These are phyloP conservation scores for Drosophila koepferae DNA, from an alignment of 2,888 invertebrate genomes.

Conservation along the genomic window DNA sequence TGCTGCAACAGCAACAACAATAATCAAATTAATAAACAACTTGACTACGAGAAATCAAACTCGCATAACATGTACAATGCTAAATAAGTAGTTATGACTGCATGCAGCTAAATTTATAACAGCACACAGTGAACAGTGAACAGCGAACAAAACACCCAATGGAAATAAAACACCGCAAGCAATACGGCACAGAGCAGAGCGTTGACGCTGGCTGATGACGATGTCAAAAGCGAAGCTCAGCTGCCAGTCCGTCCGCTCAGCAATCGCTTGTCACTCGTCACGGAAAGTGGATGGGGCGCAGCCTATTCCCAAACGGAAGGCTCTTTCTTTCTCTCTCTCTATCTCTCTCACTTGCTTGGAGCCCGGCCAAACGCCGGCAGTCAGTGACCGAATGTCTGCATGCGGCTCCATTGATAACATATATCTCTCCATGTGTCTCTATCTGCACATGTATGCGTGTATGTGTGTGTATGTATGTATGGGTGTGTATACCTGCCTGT, in stretches of 20 bases:
- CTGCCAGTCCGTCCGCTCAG: constrained; percentile 8
- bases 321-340: background rate
- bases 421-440: constrained; percentile 11
- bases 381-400: constrained; percentile 32
- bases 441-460: constrained; percentile 9
- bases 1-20: constrained; percentile 43
- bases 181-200: constrained; percentile 30
- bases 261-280: constrained; percentile 19
- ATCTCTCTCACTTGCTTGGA: background rate
- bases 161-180: constrained; percentile 61
- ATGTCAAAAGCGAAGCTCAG: constrained; percentile 43
- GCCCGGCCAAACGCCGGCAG: constrained; percentile 33
- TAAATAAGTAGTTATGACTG: constrained; percentile 74
- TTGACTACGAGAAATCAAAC: constrained; percentile 53
- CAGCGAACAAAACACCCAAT: constrained; percentile 49
- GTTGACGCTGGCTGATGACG: constrained; percentile 25
- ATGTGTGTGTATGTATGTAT: background rate
- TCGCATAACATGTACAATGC: constrained; percentile 63
- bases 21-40: constrained; percentile 56
- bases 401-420: constrained; percentile 55
- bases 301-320: constrained; percentile 12
- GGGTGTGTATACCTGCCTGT: constrained; percentile 6
- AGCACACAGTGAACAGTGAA: constrained; percentile 15
- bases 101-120: constrained; percentile 63
- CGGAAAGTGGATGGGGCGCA: constrained; percentile 7